Conservation (phyloP, 2,797 vertebrate species). For the Erithacus rubecula region DNA sequence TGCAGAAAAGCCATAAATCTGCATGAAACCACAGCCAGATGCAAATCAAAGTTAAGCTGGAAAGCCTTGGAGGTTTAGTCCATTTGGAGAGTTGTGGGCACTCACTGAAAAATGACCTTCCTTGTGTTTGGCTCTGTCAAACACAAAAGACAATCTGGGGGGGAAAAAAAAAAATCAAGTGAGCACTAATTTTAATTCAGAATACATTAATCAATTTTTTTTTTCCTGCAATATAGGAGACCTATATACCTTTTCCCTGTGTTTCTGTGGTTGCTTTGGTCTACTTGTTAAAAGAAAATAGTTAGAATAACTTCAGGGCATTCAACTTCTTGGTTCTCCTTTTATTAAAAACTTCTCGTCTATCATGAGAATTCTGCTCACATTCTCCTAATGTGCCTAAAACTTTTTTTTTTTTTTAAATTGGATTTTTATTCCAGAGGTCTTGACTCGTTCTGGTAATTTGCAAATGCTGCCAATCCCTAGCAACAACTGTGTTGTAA, state of each 20-base stretch:
- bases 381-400: neutral
- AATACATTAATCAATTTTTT: neutral
- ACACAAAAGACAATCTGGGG: neutral
- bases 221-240: neutral
- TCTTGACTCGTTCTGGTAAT: neutral
- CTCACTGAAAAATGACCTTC: neutral
- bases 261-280: neutral
- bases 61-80: neutral
- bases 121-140: neutral
- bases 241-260: neutral
- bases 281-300: slow-evolving; percentile 8
- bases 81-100: neutral
- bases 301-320: slow-evolving; percentile 3
- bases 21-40: neutral
- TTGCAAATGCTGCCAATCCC: neutral
- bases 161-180: neutral
- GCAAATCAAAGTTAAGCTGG: neutral
- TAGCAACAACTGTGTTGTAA: neutral
- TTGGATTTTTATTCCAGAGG: neutral
- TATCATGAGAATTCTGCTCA: slow-evolving; percentile 7
- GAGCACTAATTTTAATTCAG: neutral
- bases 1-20: neutral
- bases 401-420: neutral
- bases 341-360: neutral
- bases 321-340: slow-evolving; percentile 6